Conservation (phyloP, 2,888 invertebrate species). For the Proisotoma minuta region DNA sequence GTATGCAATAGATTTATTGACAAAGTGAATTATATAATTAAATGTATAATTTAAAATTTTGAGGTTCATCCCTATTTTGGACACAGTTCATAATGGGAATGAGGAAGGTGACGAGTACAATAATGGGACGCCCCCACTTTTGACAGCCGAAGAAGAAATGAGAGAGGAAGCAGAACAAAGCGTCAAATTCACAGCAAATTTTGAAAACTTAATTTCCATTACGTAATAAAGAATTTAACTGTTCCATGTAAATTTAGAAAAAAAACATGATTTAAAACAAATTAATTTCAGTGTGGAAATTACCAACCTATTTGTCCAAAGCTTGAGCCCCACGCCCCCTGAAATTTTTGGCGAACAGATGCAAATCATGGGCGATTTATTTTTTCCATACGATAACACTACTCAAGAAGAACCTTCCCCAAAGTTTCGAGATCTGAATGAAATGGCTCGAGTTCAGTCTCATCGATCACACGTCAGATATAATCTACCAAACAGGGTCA, state of each 20-base stretch:
- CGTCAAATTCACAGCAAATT: not conserved
- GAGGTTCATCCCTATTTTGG: too few species aligned
- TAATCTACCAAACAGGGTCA: too few species aligned
- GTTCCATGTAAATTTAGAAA: not conserved
- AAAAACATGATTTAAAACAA: not conserved
- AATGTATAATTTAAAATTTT: too few species aligned
- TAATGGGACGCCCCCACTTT: not conserved
- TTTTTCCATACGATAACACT: not conserved
- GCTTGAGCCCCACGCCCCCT: not conserved
- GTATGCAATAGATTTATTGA: not conserved
- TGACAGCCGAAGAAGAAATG: too few species aligned
- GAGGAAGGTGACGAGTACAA: too few species aligned
- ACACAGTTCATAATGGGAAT: too few species aligned
- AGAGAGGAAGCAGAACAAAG: not conserved
- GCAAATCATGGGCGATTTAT: not conserved
- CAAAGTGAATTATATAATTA: not conserved
- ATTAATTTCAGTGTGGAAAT: not conserved
- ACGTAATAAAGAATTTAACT: not conserved
- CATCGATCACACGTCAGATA: too few species aligned
- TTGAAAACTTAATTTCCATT: not conserved
- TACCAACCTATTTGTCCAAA: not conserved
- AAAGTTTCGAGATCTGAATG: too few species aligned
- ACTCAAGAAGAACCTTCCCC: too few species aligned
- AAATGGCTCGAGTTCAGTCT: too few species aligned
- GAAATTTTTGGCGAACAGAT: not conserved